phyloP scores from a whole-genome alignment of 2,888 invertebrate species.

The Anorthoa munda region DNA sequence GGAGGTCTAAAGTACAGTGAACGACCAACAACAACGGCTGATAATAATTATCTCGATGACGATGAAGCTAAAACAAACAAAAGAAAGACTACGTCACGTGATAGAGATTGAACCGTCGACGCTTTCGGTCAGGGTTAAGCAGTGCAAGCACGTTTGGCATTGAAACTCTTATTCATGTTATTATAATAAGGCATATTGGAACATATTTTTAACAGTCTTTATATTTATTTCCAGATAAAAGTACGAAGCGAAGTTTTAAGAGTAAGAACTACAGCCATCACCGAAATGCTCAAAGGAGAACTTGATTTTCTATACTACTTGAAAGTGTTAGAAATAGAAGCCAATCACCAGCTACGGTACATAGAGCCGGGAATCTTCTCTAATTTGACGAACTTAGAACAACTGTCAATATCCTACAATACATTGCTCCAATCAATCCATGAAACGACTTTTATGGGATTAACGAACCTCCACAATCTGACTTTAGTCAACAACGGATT shows the following conservation, averaged over 20 bases:
- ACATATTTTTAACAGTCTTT: background rate
- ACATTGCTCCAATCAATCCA: slow-evolving; percentile 84
- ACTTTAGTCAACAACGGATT: slow-evolving; percentile 91
- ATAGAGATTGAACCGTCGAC: background rate
- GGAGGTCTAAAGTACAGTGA: background rate
- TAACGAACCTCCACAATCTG: slow-evolving; percentile 86
- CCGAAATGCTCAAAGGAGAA: slow-evolving; percentile 82
- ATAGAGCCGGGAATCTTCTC: slow-evolving; percentile 88
- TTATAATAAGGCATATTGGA: background rate
- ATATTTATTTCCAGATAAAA: slow-evolving; percentile 78
- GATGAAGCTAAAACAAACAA: slow-evolving; percentile 19
- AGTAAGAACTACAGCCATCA: slow-evolving; percentile 89
- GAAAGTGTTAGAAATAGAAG: slow-evolving; percentile 88
- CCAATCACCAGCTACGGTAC: slow-evolving; percentile 87
- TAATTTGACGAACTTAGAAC: slow-evolving; percentile 85
- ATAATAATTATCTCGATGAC: background rate
- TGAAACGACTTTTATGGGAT: slow-evolving; percentile 87
- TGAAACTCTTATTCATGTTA: background rate
- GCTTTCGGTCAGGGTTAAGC: slow-evolving; percentile 15
- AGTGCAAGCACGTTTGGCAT: background rate
- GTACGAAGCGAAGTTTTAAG: slow-evolving; percentile 81
- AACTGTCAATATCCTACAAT: slow-evolving; percentile 91
- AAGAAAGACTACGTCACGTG: background rate
- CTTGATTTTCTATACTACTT: slow-evolving; percentile 81
- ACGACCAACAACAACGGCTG: background rate